These are phyloP conservation scores for Narcine bancroftii DNA, from an alignment of 2,113 vertebrate genomes.

Conservation along the genomic window DNA sequence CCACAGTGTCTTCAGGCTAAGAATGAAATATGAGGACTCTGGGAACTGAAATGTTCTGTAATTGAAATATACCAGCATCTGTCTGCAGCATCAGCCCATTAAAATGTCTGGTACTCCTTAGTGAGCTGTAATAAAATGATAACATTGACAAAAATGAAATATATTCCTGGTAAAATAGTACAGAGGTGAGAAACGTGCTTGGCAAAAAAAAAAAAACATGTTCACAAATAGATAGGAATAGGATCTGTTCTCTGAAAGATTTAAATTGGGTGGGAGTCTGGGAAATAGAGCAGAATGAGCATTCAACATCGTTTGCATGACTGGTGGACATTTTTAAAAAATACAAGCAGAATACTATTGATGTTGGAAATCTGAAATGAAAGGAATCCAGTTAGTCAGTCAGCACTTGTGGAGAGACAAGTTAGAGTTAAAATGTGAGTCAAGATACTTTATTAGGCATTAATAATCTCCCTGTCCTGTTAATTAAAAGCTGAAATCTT, in stretches of 20 bases:
- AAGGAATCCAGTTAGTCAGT: neutral
- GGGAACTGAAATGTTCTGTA: neutral
- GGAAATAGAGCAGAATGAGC: neutral
- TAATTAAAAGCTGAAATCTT: too few relatives aligned
- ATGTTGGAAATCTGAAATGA: neutral
- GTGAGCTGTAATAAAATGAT: neutral
- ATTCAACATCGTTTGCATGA: neutral
- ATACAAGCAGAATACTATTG: neutral
- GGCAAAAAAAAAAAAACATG: neutral
- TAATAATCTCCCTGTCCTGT: neutral
- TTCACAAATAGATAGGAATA: neutral
- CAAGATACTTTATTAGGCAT: too few relatives aligned
- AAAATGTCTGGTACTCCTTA: neutral
- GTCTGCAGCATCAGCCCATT: neutral
- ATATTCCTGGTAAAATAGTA: neutral
- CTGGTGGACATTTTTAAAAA: neutral
- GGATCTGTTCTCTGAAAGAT: neutral
- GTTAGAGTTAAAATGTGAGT: too few relatives aligned
- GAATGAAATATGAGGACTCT: constrained; percentile 30
- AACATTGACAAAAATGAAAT: neutral
- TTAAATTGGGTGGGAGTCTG: neutral
- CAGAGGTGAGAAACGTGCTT: neutral
- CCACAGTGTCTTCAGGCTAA: neutral
- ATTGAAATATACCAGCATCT: constrained; percentile 16
- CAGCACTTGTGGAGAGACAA: neutral